Conservation (phyloP, 1,140 invertebrate species). For the Tetranychus cinnabarinus region DNA sequence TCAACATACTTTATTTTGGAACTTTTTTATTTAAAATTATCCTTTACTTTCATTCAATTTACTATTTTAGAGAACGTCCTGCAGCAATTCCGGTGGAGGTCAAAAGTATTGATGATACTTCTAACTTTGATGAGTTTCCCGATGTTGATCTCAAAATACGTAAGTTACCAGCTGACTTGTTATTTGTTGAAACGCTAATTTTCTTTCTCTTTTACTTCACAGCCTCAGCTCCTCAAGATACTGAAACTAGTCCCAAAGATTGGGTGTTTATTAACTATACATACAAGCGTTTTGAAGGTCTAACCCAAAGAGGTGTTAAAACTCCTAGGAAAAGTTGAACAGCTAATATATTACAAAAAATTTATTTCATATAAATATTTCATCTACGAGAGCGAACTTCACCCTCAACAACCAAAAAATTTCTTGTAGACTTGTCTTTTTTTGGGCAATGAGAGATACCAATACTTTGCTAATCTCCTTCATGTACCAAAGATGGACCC, state of each 20-base stretch:
- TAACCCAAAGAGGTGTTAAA: constrained; percentile 45
- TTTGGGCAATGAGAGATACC: too few relatives aligned
- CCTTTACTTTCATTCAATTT: background rate
- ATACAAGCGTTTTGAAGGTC: constrained; percentile 91
- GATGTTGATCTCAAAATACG: constrained; percentile 87
- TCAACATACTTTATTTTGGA: background rate
- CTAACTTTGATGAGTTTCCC: constrained; percentile 99
- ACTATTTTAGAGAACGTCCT: constrained; percentile 58
- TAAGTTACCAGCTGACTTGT: constrained; percentile 4
- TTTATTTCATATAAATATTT: too few relatives aligned
- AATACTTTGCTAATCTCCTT: too few relatives aligned
- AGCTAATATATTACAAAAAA: too few relatives aligned
- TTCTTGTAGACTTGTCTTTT: too few relatives aligned
- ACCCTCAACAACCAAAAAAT: too few relatives aligned
- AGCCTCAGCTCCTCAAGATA: constrained; percentile 19
- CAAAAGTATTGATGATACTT: constrained; percentile 61
- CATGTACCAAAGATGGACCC: too few relatives aligned
- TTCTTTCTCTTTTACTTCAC: constrained; percentile 34
- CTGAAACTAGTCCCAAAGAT: constrained; percentile 54
- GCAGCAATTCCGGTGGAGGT: constrained; percentile 83
- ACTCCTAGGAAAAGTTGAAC: constrained; percentile 8
- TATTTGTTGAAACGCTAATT: background rate
- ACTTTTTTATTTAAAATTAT: background rate
- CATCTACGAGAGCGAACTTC: too few relatives aligned
- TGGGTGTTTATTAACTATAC: constrained; percentile 99